Conservation (phyloP, 1,140 invertebrate species). For the Drosophila tsacasi region DNA sequence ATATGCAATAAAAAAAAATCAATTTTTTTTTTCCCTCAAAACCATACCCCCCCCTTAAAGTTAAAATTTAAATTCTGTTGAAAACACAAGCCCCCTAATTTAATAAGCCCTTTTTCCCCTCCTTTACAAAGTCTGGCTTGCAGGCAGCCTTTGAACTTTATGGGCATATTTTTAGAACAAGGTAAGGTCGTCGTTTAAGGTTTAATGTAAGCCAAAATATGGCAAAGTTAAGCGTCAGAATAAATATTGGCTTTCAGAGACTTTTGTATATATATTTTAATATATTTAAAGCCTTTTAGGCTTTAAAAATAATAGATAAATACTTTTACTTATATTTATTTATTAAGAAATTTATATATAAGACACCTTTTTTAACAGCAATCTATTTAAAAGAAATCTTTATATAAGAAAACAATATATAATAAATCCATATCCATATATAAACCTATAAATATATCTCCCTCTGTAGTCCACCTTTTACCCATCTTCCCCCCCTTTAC, state of each 20-base stretch:
- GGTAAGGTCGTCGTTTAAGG: constrained; percentile 6
- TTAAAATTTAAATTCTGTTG: background rate
- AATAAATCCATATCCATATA: too few relatives aligned
- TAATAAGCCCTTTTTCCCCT: background rate
- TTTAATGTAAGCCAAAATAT: background rate
- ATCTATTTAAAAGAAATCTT: too few relatives aligned
- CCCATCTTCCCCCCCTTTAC: background rate
- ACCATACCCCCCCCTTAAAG: too few relatives aligned
- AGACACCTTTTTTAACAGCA: too few relatives aligned
- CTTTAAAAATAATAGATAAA: background rate
- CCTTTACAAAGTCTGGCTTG: background rate
- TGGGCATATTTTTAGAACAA: constrained; percentile 9
- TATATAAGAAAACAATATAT: too few relatives aligned
- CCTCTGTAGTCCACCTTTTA: background rate
- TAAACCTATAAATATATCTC: too few relatives aligned
- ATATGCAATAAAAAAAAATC: too few relatives aligned
- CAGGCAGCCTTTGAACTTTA: constrained; percentile 7
- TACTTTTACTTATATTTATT: background rate
- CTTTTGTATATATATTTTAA: too few relatives aligned
- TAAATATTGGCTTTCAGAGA: background rate
- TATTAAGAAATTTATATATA: background rate
- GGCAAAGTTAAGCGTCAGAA: background rate
- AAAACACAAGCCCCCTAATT: background rate
- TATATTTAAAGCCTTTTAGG: background rate
- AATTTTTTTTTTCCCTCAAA: too few relatives aligned